Evolutionary conservation across 1,140 invertebrate genomes (phyloP).

Genomic region (Gonatopus flavifemur): DNA sequence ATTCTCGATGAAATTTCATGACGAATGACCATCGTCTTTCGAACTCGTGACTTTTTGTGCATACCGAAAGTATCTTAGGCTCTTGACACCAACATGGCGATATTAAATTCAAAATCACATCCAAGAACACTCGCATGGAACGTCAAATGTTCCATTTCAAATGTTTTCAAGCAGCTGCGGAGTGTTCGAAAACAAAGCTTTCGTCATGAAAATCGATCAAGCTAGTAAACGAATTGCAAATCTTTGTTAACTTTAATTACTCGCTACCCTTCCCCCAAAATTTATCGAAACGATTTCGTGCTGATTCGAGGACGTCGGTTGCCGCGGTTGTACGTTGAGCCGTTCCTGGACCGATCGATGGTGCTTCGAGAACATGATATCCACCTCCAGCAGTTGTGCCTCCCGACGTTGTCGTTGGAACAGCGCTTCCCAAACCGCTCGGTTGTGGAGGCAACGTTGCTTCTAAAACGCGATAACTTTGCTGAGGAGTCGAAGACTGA

Average conservation of each 20-base stretch:
- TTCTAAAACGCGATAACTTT: conserved; percentile 41
- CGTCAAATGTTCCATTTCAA: too few relatives aligned
- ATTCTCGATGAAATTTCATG: too few relatives aligned
- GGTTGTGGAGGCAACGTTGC: conserved; percentile 26
- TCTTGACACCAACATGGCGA: too few relatives aligned
- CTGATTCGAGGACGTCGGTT: conserved; percentile 78
- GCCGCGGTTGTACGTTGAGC: conserved; percentile 61
- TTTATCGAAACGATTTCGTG: conserved; percentile 80
- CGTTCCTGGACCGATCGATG: conserved; percentile 44
- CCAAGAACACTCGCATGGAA: too few relatives aligned
- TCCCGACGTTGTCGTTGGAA: not conserved
- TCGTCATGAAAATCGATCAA: too few relatives aligned
- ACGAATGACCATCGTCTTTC: too few relatives aligned
- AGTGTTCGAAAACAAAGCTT: too few relatives aligned
- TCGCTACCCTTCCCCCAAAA: conserved; percentile 72
- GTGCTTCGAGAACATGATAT: conserved; percentile 56
- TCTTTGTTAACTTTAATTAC: conserved; percentile 2
- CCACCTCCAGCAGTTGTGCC: conserved; percentile 8
- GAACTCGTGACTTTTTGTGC: too few relatives aligned
- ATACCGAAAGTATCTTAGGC: too few relatives aligned
- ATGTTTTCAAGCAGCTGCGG: too few relatives aligned
- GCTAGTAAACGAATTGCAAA: not conserved
- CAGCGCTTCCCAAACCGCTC: not conserved
- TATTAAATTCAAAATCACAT: too few relatives aligned
- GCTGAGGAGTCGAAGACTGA: conserved; percentile 16